Conservation (phyloP, 2,888 invertebrate species). For the Craniophora ligustri region DNA sequence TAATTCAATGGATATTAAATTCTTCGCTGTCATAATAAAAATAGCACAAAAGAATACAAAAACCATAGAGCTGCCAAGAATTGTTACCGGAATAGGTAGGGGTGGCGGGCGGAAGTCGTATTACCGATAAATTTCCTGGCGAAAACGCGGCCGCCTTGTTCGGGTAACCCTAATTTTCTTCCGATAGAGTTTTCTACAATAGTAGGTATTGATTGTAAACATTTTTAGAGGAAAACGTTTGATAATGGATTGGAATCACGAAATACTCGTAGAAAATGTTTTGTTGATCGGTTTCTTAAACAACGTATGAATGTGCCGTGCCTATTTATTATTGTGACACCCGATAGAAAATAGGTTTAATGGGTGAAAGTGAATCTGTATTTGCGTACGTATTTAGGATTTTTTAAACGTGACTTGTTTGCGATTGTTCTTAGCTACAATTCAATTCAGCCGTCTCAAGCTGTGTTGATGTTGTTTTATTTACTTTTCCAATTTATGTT, state of each 20-base stretch:
- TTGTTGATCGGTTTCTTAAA: no score
- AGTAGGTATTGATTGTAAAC: slow-evolving; percentile 45
- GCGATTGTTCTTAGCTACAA: no score
- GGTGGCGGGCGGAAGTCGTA: slow-evolving; percentile 68
- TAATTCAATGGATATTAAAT: slow-evolving; percentile 12
- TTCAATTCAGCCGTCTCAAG: no score
- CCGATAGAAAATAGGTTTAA: no score
- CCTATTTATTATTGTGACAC: no score
- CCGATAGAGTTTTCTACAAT: slow-evolving; percentile 62
- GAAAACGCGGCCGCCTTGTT: slow-evolving; percentile 64
- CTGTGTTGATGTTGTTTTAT: no score
- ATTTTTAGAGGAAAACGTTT: slow-evolving; percentile 27
- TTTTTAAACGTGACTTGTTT: no score
- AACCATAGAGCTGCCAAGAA: slow-evolving; percentile 42
- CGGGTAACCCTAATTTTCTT: slow-evolving; percentile 65
- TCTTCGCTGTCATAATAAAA: slow-evolving; percentile 39
- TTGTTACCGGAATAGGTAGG: slow-evolving; percentile 53
- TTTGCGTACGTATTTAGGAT: no score
- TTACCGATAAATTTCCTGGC: slow-evolving; percentile 72
- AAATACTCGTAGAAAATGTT: no score
- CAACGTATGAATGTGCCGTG: no score
- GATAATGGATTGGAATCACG: slow-evolving; percentile 43
- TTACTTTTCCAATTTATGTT: no score
- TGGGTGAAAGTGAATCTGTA: no score
- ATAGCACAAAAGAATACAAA: slow-evolving; percentile 47